Evolutionary conservation across 2,113 vertebrate species (phyloP).

Genomic region (Cyprinus carpio): DNA sequence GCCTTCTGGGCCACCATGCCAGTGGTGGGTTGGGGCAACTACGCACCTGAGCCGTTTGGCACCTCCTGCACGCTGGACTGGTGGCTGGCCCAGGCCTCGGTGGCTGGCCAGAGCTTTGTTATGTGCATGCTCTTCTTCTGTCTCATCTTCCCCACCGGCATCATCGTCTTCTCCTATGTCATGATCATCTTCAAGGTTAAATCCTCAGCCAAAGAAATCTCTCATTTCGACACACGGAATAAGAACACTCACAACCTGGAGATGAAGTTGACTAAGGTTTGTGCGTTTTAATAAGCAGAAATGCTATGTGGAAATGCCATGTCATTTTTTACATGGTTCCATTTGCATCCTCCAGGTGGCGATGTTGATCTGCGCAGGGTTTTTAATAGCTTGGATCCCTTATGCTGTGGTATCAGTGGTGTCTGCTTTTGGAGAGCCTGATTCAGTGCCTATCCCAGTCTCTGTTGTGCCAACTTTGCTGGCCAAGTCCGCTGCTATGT

Average conservation of each 20-base stretch:
- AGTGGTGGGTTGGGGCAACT: constrained; percentile 87
- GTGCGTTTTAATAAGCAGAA: neutral
- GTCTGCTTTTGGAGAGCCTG: constrained; percentile 86
- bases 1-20: constrained; percentile 93
- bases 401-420: constrained; percentile 91
- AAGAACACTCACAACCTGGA: constrained; percentile 85
- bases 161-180: constrained; percentile 90
- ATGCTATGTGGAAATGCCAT: neutral
- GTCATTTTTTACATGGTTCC: constrained; percentile 25
- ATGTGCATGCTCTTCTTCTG: constrained; percentile 92
- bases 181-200: constrained; percentile 95
- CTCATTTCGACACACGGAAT: constrained; percentile 85
- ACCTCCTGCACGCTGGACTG: constrained; percentile 96
- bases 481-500: constrained; percentile 95
- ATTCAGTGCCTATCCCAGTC: constrained; percentile 85
- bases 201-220: constrained; percentile 87
- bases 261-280: constrained; percentile 94
- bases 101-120: constrained; percentile 87
- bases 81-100: constrained; percentile 89
- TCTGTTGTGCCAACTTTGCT: constrained; percentile 90
- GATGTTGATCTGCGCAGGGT: constrained; percentile 95
- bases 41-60: constrained; percentile 92
- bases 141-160: constrained; percentile 84
- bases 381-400: constrained; percentile 93
- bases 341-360: constrained; percentile 80